Evolutionary conservation across 2,888 invertebrate species (phyloP), one percentile per base, ranked within the genome.

Genomic region (Drosophila silvestris): DNA sequence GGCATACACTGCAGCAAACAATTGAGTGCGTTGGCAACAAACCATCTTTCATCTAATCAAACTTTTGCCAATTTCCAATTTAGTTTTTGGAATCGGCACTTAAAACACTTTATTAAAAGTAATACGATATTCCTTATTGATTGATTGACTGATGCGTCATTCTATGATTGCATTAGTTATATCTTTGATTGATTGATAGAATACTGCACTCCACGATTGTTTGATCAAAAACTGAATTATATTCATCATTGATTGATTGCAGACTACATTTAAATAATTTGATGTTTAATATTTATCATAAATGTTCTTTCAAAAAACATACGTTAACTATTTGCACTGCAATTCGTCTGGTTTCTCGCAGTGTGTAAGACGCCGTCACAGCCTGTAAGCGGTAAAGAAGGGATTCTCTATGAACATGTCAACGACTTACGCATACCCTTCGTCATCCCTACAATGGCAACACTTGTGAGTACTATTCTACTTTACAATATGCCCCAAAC

Each of bases 1-100:
- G 35, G 14, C 12, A 26, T 72, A 64, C 81, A 81, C 81, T 82
- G 73, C 50, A 51, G 57, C 30, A 79, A 79, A 69, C 12, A 26
- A 19, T 1, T 14, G 6, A 35, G 50, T 33, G 32, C 16, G 30
- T 3, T 6, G 33, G 6, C 33, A 22, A 16, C 56, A 33, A 59
- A 33, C 47, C 10, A 59, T 59, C 19, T 19, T 47, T 19, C 1
- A 19, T 26, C n/a, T 28, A n/a, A 32, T 39, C 16, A 19, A 30
- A 9, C 14, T 28, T 22, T 52, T 32, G n/a, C 19, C 28, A 30
- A 12, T 51, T 19, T 19, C 5, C 6, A 22, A 51, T 51, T 51
- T 10, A 5, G 50, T 16, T 28, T 28, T 28, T 5, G n/a, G 10
- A 39, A 3, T 9, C 9, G 39, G 19, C 39, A n/a, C 7, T 41